phyloP scores from a whole-genome alignment of 2,888 invertebrate species.

The Nomada hirtipes region DNA sequence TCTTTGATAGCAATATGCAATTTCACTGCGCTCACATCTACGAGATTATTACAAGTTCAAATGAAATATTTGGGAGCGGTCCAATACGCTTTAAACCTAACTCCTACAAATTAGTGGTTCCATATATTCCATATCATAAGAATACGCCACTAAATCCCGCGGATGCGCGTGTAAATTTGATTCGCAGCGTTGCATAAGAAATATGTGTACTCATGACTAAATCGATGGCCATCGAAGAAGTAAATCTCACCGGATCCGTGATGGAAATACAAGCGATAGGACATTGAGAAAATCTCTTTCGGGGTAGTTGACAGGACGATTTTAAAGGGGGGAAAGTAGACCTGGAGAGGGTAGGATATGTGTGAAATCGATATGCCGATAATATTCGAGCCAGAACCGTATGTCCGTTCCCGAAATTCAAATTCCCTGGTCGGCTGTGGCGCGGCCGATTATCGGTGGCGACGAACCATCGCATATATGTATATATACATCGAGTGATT shows the following conservation, averaged over 20 bases:
- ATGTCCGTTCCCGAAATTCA: conserved; percentile 69
- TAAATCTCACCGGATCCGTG: not conserved
- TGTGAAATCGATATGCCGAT: conserved; percentile 65
- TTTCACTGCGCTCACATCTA: no score
- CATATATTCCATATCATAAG: no score
- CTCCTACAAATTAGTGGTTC: no score
- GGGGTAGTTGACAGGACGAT: conserved; percentile 12
- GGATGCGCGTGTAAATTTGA: no score
- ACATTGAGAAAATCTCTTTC: conserved; percentile 41
- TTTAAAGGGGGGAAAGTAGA: not conserved
- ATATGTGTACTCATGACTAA: no score
- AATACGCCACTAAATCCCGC: no score
- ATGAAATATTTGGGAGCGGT: no score
- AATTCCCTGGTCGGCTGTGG: conserved; percentile 69
- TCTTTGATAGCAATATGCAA: no score
- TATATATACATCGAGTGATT: conserved; percentile 76
- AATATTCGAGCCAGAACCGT: conserved; percentile 66
- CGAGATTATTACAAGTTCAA: no score
- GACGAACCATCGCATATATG: conserved; percentile 55
- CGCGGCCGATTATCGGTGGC: conserved; percentile 71
- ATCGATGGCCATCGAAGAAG: not conserved
- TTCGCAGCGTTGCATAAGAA: no score
- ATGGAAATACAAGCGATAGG: not conserved
- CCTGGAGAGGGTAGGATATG: not conserved
- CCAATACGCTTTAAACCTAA: no score